phyloP scores from a whole-genome alignment of 2,888 invertebrate species.

The Parnassius glacialis region DNA sequence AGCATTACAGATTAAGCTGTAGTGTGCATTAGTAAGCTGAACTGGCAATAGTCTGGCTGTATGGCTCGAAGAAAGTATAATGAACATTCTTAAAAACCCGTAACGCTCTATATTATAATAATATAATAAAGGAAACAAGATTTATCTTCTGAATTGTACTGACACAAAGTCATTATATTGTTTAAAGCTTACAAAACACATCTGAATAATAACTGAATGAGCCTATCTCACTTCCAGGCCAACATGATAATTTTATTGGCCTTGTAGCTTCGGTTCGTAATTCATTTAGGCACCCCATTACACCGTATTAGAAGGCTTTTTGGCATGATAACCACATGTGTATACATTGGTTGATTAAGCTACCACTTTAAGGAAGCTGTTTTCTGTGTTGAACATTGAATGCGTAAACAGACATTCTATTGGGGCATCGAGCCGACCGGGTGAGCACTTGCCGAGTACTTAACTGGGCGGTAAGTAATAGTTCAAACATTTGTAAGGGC shows the following conservation, averaged over 20 bases:
- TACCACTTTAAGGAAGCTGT: slow-evolving; percentile 59
- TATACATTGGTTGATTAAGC: slow-evolving; percentile 62
- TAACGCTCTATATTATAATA: no score
- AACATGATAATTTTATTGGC: slow-evolving; percentile 31
- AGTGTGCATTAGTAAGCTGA: no score
- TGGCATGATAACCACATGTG: slow-evolving; percentile 52
- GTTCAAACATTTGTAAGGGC: slow-evolving; percentile 62
- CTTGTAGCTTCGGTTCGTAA: slow-evolving; percentile 34
- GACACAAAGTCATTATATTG: no score
- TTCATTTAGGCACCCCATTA: slow-evolving; percentile 34
- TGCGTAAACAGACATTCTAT: slow-evolving; percentile 56
- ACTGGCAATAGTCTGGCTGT: no score
- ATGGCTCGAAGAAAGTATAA: no score
- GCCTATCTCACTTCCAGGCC: slow-evolving; percentile 1
- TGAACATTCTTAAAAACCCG: no score
- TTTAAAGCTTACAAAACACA: no score
- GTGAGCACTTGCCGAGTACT: slow-evolving; percentile 44
- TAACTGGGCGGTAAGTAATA: slow-evolving; percentile 67
- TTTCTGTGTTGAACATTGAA: slow-evolving; percentile 51
- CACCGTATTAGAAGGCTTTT: slow-evolving; percentile 42
- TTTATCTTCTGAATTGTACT: no score
- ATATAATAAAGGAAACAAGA: no score
- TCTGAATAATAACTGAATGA: no score
- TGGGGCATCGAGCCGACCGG: slow-evolving; percentile 42
- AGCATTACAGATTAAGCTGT: no score